phyloP scores from a whole-genome alignment of 2,113 vertebrate species.

The Phyllostomus hastatus region DNA sequence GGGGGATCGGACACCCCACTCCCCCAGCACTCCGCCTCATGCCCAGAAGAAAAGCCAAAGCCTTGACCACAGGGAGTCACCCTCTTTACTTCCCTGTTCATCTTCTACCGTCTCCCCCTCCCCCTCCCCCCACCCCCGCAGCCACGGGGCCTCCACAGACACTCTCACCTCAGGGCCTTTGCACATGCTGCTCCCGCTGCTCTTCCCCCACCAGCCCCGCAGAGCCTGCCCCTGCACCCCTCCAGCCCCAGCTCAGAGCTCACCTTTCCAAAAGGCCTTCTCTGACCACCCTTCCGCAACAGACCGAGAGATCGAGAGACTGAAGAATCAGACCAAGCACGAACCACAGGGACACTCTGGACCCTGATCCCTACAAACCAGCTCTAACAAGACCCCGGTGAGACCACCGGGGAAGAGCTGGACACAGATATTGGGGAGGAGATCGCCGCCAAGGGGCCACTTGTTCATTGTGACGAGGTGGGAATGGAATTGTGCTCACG shows the following conservation, averaged over 20 bases:
- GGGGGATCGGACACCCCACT: not conserved
- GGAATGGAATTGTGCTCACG: not conserved
- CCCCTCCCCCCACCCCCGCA: not conserved
- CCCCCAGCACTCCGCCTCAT: not conserved
- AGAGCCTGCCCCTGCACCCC: not conserved
- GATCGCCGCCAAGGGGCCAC: accelerated
- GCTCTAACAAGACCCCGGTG: not conserved
- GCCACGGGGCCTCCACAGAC: not conserved
- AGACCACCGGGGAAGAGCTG: not conserved
- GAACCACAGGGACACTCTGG: not conserved
- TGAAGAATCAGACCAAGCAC: too few species aligned
- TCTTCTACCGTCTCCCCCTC: not conserved
- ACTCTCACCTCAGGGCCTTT: not conserved
- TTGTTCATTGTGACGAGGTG: not conserved
- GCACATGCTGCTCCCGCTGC: not conserved
- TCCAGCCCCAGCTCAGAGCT: not conserved
- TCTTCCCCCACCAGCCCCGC: too few species aligned
- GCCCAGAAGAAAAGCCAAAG: not conserved
- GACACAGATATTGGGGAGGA: not conserved
- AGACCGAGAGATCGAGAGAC: not conserved
- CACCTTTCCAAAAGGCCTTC: not conserved
- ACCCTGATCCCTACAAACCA: not conserved
- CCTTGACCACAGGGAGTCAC: not conserved
- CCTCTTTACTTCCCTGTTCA: not conserved
- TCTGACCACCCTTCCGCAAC: not conserved